A percentile compares a stretch with the other conserved stretches of the same genome.
phyloP scores from a whole-genome alignment of 1,140 invertebrate species.

The Camponotus vicinus region DNA sequence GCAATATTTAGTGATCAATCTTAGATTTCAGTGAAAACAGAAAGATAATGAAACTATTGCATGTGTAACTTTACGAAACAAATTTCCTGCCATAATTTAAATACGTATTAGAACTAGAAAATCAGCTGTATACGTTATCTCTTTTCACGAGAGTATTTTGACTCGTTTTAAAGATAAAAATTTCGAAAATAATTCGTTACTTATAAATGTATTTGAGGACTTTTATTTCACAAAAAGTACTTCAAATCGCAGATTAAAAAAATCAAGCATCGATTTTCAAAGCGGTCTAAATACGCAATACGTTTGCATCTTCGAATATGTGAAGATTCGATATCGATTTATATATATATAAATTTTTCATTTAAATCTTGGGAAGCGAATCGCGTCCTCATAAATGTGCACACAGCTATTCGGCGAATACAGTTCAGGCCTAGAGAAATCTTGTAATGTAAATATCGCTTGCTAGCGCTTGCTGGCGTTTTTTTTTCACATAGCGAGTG shows the following conservation, averaged over 20 bases:
- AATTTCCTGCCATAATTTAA: too few species aligned
- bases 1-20: not conserved
- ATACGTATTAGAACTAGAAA: too few species aligned
- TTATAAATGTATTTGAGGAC: too few species aligned
- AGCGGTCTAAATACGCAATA: not conserved
- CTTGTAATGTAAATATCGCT: not conserved
- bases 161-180: too few species aligned
- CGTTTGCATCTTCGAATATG: not conserved
- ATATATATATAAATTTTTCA: not conserved
- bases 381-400: not conserved
- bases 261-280: not conserved
- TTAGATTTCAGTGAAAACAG: not conserved
- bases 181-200: too few species aligned
- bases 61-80: not conserved
- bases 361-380: not conserved
- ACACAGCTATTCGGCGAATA: not conserved
- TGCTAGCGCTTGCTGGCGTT: not conserved
- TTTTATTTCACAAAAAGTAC: not conserved
- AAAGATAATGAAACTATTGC: not conserved
- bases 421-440: not conserved
- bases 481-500: slow-evolving; percentile 45
- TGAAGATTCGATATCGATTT: not conserved
- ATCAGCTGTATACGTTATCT: too few species aligned
- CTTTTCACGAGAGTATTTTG: too few species aligned
- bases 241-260: not conserved